phyloP scores from a whole-genome alignment of 2,797 vertebrate species.

The Schizopygopsis malacanthus region DNA sequence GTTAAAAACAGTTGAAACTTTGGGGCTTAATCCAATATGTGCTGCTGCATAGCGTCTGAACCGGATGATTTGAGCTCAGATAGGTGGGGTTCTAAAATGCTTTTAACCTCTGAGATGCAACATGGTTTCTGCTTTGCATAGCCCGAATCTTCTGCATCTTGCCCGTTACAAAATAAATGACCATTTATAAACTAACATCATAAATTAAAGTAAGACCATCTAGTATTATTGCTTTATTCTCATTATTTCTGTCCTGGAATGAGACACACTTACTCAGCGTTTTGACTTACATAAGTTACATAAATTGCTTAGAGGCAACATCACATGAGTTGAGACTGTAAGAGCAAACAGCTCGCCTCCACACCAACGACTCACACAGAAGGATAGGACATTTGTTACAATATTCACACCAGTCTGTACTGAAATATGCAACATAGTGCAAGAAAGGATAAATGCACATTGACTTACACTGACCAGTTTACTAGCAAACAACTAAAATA shows the following conservation, averaged over 20 bases:
- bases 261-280: conserved; percentile 45
- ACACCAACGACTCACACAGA: conserved; percentile 42
- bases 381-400: conserved; percentile 49
- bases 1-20: conserved; percentile 47
- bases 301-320: conserved; percentile 20
- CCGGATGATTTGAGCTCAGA: conserved; percentile 52
- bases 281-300: conserved; percentile 17
- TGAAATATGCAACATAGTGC: conserved; percentile 45
- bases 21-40: conserved; percentile 5
- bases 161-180: background rate
- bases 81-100: conserved; percentile 50
- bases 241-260: background rate
- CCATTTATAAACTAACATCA: background rate
- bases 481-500: background rate
- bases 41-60: conserved; percentile 32
- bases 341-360: conserved; percentile 40
- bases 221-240: background rate
- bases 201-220: conserved; percentile 1
- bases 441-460: conserved; percentile 19
- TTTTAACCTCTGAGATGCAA: conserved; percentile 52
- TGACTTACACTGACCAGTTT: conserved; percentile 1
- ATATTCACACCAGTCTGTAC: conserved; percentile 53
- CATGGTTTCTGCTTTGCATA: conserved; percentile 46
- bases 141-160: background rate
- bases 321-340: conserved; percentile 41